Base-by-base conservation (phyloP, 2,113 vertebrate genomes). In the Macheiramphus alcinus region DNA sequence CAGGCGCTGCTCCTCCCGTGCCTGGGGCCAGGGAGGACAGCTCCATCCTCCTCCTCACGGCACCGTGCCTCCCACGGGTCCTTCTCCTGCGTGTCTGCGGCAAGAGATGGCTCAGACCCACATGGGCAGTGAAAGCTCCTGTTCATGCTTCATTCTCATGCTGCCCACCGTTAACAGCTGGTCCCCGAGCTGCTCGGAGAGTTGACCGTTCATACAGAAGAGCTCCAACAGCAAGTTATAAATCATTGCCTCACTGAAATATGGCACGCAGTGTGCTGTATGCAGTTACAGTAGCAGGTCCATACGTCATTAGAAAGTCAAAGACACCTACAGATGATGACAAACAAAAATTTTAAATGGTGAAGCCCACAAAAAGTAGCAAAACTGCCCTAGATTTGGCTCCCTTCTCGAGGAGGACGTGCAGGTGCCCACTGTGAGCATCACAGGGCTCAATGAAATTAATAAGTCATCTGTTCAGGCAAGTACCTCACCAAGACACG, bases 251-350 rank as follows among this genome's bases (percentile, higher is more conserved):
- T 38, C 29, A 12, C 70, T 34, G 42, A 58, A 38, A 23, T 1
- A 1, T 0, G 1, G 42, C 52, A 13, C 7, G 6, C 0, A 7
- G 0, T 0, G 2, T 2, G 34, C 13, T 14, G 34, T 27, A 23
- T 14, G 42, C 73, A 50, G 21, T 29, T 4, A 4, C 34, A 47
- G 58, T 5, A 3, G 4, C 4, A 1, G 18, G 58, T 34, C 58
- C 12, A 0, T 2, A 0, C 0, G 2, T 8, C 52, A 7, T 4
- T 8, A 5, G 13, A 20, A 52, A 78, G 25, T 11, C 70, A 74
- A 38, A 62, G 38, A 42, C 66, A 70, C 16, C 34, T 52, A 19
- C 0, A 1, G 38, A 50, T 31, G 68, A 29, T 88, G 80, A 25
- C 42, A 52, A 19, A 10, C 16, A 38, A 20, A 47, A 23, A 4